Percentiles rank a stretch among this genome's conserved stretches.
Evolutionary conservation across 1,140 invertebrate genomes (phyloP).

Genomic region (Macrobrachium nipponense): DNA sequence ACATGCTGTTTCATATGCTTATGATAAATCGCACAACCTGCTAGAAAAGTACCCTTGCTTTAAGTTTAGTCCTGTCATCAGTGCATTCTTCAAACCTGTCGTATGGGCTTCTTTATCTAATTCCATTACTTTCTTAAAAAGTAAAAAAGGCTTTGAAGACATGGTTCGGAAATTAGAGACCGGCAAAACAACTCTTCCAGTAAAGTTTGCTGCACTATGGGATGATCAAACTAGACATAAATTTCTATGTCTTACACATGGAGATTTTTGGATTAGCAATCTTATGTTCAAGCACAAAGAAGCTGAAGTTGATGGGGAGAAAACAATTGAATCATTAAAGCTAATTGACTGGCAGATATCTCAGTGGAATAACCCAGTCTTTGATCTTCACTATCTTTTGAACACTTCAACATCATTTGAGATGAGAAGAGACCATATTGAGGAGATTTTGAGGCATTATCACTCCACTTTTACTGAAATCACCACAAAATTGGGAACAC

Average conservation of each 20-base stretch:
- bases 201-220: constrained; percentile 58
- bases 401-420: constrained; percentile 58
- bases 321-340: constrained; percentile 49
- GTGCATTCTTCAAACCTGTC: constrained; percentile 58
- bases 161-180: constrained; percentile 60
- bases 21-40: constrained; percentile 55
- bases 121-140: constrained; percentile 55
- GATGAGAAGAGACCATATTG: constrained; percentile 50
- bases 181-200: constrained; percentile 39
- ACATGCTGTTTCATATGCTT: constrained; percentile 60
- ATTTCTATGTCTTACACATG: constrained; percentile 63
- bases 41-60: constrained; percentile 55
- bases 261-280: constrained; percentile 63
- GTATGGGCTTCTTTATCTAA: constrained; percentile 51
- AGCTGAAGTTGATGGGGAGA: constrained; percentile 3
- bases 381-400: constrained; percentile 61
- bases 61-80: constrained; percentile 53
- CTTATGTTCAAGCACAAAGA: constrained; percentile 48
- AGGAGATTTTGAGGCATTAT: constrained; percentile 60
- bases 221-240: constrained; percentile 56
- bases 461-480: constrained; percentile 55
- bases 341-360: constrained; percentile 62
- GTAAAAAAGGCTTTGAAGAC: constrained; percentile 58
- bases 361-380: constrained; percentile 61
- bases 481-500: constrained; percentile 53